Evolutionary conservation across 64 coral and sea anemone species (phyloP).

Genomic region (Montipora cactus): DNA sequence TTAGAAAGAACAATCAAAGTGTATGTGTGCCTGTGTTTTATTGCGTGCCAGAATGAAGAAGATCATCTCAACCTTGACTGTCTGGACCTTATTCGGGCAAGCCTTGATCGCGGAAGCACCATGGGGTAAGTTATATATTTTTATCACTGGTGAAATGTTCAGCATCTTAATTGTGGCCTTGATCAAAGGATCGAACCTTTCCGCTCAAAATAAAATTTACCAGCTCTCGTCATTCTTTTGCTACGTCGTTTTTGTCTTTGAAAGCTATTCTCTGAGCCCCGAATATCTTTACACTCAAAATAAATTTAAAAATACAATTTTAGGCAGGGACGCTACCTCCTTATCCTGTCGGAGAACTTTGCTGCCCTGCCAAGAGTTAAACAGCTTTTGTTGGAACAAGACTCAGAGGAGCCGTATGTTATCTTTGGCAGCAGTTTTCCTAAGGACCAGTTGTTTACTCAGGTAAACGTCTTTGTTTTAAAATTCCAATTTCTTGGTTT

Average conservation of each 20-base stretch:
- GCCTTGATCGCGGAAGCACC: neutral
- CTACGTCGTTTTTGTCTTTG: too few relatives aligned
- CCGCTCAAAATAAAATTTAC: too few relatives aligned
- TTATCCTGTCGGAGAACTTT: slow-evolving; percentile 87
- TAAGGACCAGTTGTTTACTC: slow-evolving; percentile 45
- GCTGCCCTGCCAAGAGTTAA: slow-evolving; percentile 80
- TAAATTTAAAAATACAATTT: neutral
- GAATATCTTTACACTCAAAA: neutral
- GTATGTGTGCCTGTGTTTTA: neutral
- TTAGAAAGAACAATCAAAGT: too few relatives aligned
- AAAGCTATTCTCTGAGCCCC: too few relatives aligned
- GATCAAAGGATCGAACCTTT: too few relatives aligned
- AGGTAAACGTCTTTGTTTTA: neutral
- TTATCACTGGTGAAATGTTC: too few relatives aligned
- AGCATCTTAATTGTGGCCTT: too few relatives aligned
- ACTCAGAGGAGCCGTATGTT: slow-evolving; percentile 65
- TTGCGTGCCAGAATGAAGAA: neutral
- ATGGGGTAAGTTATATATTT: slow-evolving; percentile 5
- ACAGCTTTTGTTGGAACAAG: slow-evolving; percentile 55
- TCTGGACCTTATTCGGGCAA: slow-evolving; percentile 39
- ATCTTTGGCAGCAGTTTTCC: slow-evolving; percentile 85
- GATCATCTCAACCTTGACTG: neutral
- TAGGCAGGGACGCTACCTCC: slow-evolving; percentile 80
- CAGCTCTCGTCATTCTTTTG: too few relatives aligned
- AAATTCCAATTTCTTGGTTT: too few relatives aligned